phyloP scores from a whole-genome alignment of 2,888 invertebrate genomes.

The Pycnomerus fuliginosus region DNA sequence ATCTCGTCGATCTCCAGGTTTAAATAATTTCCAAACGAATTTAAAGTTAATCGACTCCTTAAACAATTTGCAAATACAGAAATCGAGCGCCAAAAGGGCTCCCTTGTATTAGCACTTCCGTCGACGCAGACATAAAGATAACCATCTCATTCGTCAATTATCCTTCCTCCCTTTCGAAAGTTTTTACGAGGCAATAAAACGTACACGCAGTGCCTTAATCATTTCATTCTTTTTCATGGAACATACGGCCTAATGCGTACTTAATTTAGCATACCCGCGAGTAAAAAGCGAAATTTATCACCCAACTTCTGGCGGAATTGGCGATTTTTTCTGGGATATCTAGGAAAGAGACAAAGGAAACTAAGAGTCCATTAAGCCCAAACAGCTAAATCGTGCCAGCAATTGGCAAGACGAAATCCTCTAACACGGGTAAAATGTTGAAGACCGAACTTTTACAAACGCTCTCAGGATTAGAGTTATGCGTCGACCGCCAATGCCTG shows the following conservation, averaged over 20 bases:
- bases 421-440: slow-evolving; percentile 18
- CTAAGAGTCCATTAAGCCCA: slow-evolving; percentile 15
- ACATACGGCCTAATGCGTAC: slow-evolving; percentile 9
- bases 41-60: too few species aligned
- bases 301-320: too few species aligned
- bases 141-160: slow-evolving; percentile 12
- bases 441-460: slow-evolving; percentile 22
- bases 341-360: slow-evolving; percentile 16
- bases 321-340: too few species aligned
- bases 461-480: slow-evolving; percentile 21
- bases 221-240: slow-evolving; percentile 4
- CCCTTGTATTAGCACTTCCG: too few species aligned
- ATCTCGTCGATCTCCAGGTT: too few species aligned
- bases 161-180: slow-evolving; percentile 6
- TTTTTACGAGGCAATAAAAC: slow-evolving; percentile 17
- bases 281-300: too few species aligned
- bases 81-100: too few species aligned
- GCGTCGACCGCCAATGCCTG: slow-evolving; percentile 11
- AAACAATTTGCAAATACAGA: too few species aligned
- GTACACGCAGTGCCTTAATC: slow-evolving; percentile 11
- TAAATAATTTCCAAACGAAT: too few species aligned
- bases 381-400: slow-evolving; percentile 19
- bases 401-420: slow-evolving; percentile 25
- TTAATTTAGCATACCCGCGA: too few species aligned
- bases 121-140: too few species aligned